A percentile compares a stretch with the other conserved stretches of the same genome.
These are phyloP conservation scores for Pseudocheirus occidentalis DNA, from an alignment of 2,797 vertebrate species.

Conservation along the genomic window DNA sequence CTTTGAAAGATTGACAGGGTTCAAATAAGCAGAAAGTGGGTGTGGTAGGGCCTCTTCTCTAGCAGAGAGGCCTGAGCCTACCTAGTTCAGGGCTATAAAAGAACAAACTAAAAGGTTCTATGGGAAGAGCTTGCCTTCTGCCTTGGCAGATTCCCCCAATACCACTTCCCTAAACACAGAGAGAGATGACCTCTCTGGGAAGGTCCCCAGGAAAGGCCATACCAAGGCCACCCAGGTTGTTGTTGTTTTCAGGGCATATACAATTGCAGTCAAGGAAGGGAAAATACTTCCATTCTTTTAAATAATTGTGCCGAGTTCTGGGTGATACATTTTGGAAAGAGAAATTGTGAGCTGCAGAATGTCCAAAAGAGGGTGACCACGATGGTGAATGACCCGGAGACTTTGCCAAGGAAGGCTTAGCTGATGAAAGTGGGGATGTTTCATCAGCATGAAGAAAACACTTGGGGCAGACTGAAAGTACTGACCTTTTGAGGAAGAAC, in stretches of 20 bases:
- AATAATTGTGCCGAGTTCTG: background rate
- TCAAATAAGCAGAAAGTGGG: background rate
- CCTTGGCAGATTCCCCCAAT: background rate
- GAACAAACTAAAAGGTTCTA: background rate
- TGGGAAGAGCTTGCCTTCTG: background rate
- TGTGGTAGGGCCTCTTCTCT: background rate
- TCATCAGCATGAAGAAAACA: background rate
- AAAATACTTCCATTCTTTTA: background rate
- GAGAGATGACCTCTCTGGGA: background rate
- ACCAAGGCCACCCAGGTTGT: background rate
- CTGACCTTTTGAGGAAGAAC: background rate
- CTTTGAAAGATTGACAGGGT: background rate
- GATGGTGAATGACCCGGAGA: background rate
- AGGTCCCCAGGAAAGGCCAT: background rate
- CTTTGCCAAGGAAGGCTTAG: background rate
- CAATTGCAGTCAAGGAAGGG: background rate
- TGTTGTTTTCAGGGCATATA: background rate
- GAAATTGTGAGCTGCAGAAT: background rate
- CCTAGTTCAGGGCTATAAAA: background rate
- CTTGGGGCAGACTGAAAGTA: background rate
- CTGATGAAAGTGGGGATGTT: background rate
- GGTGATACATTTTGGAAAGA: background rate
- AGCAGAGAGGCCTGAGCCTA: background rate
- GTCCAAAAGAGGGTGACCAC: background rate
- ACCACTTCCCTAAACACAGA: background rate